Conservation (phyloP, 2,797 vertebrate genomes). For the Phrynocephalus forsythii region DNA sequence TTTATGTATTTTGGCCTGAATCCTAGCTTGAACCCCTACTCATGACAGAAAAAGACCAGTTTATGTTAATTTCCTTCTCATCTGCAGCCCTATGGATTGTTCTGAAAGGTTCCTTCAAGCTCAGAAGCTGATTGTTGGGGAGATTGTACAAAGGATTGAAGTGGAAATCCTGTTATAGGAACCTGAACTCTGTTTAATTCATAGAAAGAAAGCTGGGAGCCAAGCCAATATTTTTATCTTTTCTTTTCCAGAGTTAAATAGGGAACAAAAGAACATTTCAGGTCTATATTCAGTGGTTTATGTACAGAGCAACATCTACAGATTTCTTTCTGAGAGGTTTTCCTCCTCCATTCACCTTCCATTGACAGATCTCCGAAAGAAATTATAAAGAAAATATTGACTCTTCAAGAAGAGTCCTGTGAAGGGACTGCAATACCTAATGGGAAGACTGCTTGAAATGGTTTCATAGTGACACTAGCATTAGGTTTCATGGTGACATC, state of each 20-base stretch:
- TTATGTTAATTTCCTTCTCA: not conserved
- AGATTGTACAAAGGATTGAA: not conserved
- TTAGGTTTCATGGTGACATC: too few species aligned
- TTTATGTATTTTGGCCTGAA: not conserved
- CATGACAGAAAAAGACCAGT: not conserved
- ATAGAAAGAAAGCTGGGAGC: not conserved
- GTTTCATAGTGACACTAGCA: not conserved
- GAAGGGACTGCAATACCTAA: constrained; percentile 1
- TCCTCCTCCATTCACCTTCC: not conserved
- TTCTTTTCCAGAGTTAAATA: too few species aligned
- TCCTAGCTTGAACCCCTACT: not conserved
- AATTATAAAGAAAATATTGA: constrained; percentile 12
- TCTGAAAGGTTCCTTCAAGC: too few species aligned
- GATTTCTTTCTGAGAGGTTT: not conserved
- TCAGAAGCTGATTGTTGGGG: not conserved
- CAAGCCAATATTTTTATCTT: not conserved
- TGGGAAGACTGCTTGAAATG: constrained; percentile 21
- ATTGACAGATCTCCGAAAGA: not conserved
- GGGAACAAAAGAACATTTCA: too few species aligned
- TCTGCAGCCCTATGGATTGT: not conserved
- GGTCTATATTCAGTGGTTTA: not conserved
- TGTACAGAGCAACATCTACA: not conserved
- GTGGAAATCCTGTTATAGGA: not conserved
- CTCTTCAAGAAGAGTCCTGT: not conserved
- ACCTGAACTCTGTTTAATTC: not conserved